Percentiles rank a stretch among this genome's conserved stretches.
Evolutionary conservation across 2,888 invertebrate species (phyloP).

Genomic region (Campoletis raptor): DNA sequence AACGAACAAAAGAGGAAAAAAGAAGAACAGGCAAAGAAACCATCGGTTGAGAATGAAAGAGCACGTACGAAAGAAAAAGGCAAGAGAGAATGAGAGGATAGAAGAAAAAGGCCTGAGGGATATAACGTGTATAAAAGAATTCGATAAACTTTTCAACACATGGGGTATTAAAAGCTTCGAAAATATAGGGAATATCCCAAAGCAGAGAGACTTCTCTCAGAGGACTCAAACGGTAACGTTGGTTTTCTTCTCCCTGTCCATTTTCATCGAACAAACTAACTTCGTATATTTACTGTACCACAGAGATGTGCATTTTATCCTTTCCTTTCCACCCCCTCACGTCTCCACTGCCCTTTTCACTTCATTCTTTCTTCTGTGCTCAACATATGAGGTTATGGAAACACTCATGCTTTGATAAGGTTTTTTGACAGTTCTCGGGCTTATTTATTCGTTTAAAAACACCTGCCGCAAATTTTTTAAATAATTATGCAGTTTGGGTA

Average conservation of each 20-base stretch:
- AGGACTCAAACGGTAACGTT: constrained; percentile 17
- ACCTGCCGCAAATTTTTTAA: too few relatives aligned
- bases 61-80: constrained; percentile 54
- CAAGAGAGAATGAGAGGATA: constrained; percentile 15
- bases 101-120: constrained; percentile 54
- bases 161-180: constrained; percentile 49
- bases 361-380: constrained; percentile 5
- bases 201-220: constrained; percentile 24
- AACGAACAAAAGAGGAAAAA: constrained; percentile 43
- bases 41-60: constrained; percentile 55
- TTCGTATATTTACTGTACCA: constrained; percentile 28
- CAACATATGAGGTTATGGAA: neutral
- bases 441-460: neutral
- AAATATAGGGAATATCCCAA: constrained; percentile 50
- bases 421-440: neutral
- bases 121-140: constrained; percentile 59
- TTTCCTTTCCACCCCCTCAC: constrained; percentile 23
- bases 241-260: constrained; percentile 58
- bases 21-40: constrained; percentile 44
- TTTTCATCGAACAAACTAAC: constrained; percentile 53
- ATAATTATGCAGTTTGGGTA: too few relatives aligned
- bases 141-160: constrained; percentile 61
- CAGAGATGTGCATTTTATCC: constrained; percentile 39
- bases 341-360: constrained; percentile 45
- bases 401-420: neutral